Evolutionary conservation across 1,140 invertebrate species (phyloP), one percentile per base, ranked within the genome.

Genomic region (Penaeus indicus): DNA sequence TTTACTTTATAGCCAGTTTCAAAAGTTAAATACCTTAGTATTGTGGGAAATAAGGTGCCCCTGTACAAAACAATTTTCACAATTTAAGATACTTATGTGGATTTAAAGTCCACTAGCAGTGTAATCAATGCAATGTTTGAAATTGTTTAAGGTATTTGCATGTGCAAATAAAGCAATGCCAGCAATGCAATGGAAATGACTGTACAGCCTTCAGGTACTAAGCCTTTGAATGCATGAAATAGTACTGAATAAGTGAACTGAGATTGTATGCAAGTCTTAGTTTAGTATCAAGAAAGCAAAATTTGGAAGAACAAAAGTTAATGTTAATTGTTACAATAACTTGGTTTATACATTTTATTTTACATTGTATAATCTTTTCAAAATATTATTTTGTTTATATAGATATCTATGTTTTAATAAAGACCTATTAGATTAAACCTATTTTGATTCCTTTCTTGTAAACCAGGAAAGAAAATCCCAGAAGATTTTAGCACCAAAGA

Each of bases 211-310:
- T 54, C 11, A 54, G 54, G 54, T 54, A 54, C 54, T 54, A 54
- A 54, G 10, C 54, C 4, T 54, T 7, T 54, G 54, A 54, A 54
- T 54, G 54, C 54, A 54, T 54, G 54, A 16, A 11, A 8, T 54
- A 8, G 54, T 54, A 13, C 54, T 54, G 54, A 54, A 54, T 54
- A 95, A 98, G 87, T 99, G 98, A 93, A 96, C 97, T 1, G 97
- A 99, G 79, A 98, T 97, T 19, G 94, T 97, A 67, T 97, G 98
- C 0, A 96, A 99, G 81, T 96, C 95, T 92, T 99, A 99, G 93
- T 96, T 97, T 1, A 92, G 95, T 93, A 96, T 98, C 91, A 98
- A 98, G 96, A 98, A 97, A 86, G 95, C 96, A 89, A 95, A 95
- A 91, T 54, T 54, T 54, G 54, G 54, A 54, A 54, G 54, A 54